Evolutionary conservation across 2,797 vertebrate species (phyloP), one percentile per base, ranked within the genome.

Genomic region (Halcyon chelicuti): DNA sequence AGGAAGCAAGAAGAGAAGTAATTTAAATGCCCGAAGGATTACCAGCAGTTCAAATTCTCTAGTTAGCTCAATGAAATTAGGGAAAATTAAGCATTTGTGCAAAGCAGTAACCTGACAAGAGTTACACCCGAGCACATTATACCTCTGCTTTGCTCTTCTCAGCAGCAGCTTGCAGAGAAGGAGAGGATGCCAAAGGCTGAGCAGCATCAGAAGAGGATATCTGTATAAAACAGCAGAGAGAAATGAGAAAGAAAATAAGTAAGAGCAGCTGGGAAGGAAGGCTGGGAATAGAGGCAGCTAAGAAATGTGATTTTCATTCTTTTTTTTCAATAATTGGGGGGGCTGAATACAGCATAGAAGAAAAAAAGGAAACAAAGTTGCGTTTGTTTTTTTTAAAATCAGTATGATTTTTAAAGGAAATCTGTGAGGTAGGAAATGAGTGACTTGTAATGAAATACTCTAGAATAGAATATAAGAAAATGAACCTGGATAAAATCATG

Each of bases 131-230:
- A 89, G 94, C 94, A 4, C 75, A 85, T 57, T 92, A 96, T 98
- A 99, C 99, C 99, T 99, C 99, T 93, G 98, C 97, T 98, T 98
- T 99, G 98, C 94, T 99, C 98, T 98, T 98, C 97, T 99, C 99
- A 96, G 95, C 98, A 98, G 98, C 97, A 97, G 98, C 97, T 98
- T 98, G 99, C 82, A 98, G 98, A 98, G 99, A 98, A 81, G 99
- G 99, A 86, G 98, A 99, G 90, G 98, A 98, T 97, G 98, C 98
- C 97, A 98, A 97, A 97, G 98, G 97, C 96, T 98, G 98, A 98
- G 98, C 96, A 93, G 97, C 98, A 97, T 99, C 99, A 98, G 98
- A 99, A 42, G 98, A 98, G 97, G 99, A 95, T 93, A 98, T 99
- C 98, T 99, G 98, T 97, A 95, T 95, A 96, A 96, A 96, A 92